phyloP scores from a whole-genome alignment of 1,140 invertebrate species.

The Papilio machaon region DNA sequence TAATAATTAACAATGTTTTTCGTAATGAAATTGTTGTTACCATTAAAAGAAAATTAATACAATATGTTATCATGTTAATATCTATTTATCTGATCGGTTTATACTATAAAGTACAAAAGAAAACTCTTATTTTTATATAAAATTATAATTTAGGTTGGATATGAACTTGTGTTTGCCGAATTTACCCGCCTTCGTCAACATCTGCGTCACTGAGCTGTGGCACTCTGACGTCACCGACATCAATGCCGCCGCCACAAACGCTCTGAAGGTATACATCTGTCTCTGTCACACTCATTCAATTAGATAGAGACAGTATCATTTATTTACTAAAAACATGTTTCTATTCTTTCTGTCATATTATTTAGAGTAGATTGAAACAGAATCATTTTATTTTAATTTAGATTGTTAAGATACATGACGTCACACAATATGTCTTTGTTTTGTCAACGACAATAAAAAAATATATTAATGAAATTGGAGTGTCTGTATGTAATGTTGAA shows the following conservation, averaged over 20 bases:
- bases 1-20: too few relatives aligned
- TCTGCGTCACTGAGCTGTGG: conserved; percentile 86
- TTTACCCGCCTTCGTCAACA: conserved; percentile 84
- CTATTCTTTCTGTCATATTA: not conserved
- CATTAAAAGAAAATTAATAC: too few relatives aligned
- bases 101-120: too few relatives aligned
- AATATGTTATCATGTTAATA: too few relatives aligned
- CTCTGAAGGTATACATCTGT: conserved; percentile 82
- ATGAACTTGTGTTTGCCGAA: conserved; percentile 82
- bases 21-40: too few relatives aligned
- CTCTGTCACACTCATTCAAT: not conserved
- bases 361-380: not conserved
- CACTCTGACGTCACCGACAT: conserved; percentile 87
- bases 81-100: too few relatives aligned
- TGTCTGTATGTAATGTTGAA: too few relatives aligned
- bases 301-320: not conserved
- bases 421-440: too few relatives aligned
- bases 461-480: too few relatives aligned
- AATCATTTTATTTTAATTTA: not conserved
- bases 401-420: too few relatives aligned
- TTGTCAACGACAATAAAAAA: too few relatives aligned
- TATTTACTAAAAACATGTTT: not conserved
- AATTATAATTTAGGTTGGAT: conserved; percentile 74
- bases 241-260: conserved; percentile 85
- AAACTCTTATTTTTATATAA: not conserved